Base-by-base conservation (phyloP, 1,140 invertebrate genomes). In the Pseudomyrmex cubaensis region DNA sequence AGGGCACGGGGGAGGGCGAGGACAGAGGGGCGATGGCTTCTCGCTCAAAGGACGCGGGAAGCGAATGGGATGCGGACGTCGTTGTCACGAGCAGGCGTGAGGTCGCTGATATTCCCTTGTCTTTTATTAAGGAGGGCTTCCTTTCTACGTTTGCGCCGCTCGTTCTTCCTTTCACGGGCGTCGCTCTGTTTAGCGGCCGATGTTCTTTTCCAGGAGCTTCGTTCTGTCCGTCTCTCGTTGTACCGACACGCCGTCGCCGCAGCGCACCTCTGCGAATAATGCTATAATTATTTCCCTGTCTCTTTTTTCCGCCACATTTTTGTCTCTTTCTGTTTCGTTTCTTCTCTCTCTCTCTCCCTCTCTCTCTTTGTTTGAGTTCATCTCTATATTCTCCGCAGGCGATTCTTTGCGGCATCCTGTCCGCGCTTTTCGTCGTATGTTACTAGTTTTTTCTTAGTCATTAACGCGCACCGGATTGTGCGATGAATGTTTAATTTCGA, bases 11-110 rank as follows among this genome's bases (percentile, higher is more conserved):
- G 15, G 35, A 20, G 46, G 69, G 35, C 9, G 69, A 22, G 74
- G 25, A 35, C 5, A 20, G 22, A 48, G 44, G 54, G 22, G 57
- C 80, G 83, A 82, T 89, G 83, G 74, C 85, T 91, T 85, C 74
- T 77, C 69, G 83, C 76, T 90, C 89, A 89, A 89, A 90, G 88
- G 83, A 90, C 77, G 85, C 75, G 80, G 84, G 84, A 88, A 89
- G 87, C 80, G 84, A 88, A 89, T 86, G 75, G 84, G 87, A 82
- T 78, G 84, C 80, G 87, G 59, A 88, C 84, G 74, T 86, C 85
- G 76, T 80, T 80, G 87, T 84, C 87, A 83, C 87, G 74, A 75
- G 61, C 76, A 87, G 86, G 86, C 83, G 86, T 87, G 86, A 87
- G 85, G 83, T 80, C 85, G 85, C 86, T 87, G 85, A 88, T 88